Evolutionary conservation across 2,113 vertebrate species (phyloP).

Genomic region (Elgaria multicarinata): DNA sequence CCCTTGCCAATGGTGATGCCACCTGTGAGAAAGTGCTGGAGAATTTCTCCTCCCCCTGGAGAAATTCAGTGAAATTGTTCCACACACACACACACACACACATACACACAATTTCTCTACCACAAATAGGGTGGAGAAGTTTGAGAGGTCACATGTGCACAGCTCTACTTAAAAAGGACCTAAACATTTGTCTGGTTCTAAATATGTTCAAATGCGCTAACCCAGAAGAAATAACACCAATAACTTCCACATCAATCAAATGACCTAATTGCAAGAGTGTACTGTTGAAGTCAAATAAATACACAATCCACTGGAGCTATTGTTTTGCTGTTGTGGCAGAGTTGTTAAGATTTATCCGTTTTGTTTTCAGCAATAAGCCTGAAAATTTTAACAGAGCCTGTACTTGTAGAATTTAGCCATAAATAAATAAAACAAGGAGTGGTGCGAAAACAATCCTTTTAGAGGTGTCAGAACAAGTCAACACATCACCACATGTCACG

Average conservation of each 20-base stretch:
- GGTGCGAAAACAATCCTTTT: conserved; percentile 47
- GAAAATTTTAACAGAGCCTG: conserved; percentile 24
- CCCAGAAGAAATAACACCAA: background rate
- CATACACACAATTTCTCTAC: no score
- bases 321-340: background rate
- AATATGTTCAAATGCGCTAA: background rate
- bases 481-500: conserved; percentile 4
- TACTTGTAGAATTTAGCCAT: conserved; percentile 27
- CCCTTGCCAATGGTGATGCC: no score
- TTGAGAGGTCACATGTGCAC: no score
- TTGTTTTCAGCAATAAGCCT: conserved; percentile 19
- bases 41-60: no score
- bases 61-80: no score
- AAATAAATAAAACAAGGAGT: conserved; percentile 22
- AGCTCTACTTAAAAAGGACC: background rate
- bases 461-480: conserved; percentile 35
- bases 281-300: background rate
- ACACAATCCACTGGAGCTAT: background rate
- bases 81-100: no score
- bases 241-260: background rate
- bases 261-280: background rate
- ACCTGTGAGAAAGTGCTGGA: no score
- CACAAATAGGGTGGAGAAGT: no score
- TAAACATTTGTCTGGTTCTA: conserved; percentile 1
- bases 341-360: background rate